Percentiles rank a stretch among this genome's conserved stretches.
Conservation (phyloP, 2,797 vertebrate species). For the Argyrosomus regius region DNA sequence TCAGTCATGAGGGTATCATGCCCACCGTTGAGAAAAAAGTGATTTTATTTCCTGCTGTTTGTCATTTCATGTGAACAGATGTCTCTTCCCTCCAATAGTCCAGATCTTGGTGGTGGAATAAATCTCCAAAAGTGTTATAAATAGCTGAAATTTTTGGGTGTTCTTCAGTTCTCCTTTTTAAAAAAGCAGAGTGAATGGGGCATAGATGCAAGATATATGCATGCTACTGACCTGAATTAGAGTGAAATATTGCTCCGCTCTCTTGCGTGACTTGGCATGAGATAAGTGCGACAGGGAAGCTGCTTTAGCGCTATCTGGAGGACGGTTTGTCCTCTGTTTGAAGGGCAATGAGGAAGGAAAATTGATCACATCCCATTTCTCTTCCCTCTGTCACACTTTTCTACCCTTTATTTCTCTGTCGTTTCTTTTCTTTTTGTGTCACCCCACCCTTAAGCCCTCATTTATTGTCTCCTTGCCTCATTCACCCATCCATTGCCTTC, state of each 20-base stretch:
- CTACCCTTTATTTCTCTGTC: slow-evolving; percentile 42
- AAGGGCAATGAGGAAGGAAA: slow-evolving; percentile 72
- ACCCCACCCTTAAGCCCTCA: slow-evolving; percentile 41
- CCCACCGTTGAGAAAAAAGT: background rate
- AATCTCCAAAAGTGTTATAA: slow-evolving; percentile 44
- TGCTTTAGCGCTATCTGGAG: slow-evolving; percentile 72
- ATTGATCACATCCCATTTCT: slow-evolving; percentile 67
- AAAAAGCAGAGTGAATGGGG: slow-evolving; percentile 11
- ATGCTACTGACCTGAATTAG: slow-evolving; percentile 69
- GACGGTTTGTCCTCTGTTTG: slow-evolving; percentile 67
- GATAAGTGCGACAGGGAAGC: slow-evolving; percentile 70
- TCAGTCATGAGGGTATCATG: background rate
- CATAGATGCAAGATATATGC: slow-evolving; percentile 56
- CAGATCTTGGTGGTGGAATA: slow-evolving; percentile 8
- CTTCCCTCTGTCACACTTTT: slow-evolving; percentile 38
- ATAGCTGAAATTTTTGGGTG: slow-evolving; percentile 37
- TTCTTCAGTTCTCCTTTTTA: slow-evolving; percentile 48
- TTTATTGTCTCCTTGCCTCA: slow-evolving; percentile 51
- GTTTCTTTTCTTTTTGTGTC: slow-evolving; percentile 44
- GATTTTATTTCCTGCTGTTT: slow-evolving; percentile 21
- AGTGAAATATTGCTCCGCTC: slow-evolving; percentile 73
- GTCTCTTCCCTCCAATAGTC: slow-evolving; percentile 10
- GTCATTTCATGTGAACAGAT: slow-evolving; percentile 27
- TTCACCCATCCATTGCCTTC: slow-evolving; percentile 50
- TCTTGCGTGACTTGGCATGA: slow-evolving; percentile 74